These are phyloP conservation scores for Pediacus dermestoides DNA, from an alignment of 2,888 invertebrate species.

Conservation along the genomic window DNA sequence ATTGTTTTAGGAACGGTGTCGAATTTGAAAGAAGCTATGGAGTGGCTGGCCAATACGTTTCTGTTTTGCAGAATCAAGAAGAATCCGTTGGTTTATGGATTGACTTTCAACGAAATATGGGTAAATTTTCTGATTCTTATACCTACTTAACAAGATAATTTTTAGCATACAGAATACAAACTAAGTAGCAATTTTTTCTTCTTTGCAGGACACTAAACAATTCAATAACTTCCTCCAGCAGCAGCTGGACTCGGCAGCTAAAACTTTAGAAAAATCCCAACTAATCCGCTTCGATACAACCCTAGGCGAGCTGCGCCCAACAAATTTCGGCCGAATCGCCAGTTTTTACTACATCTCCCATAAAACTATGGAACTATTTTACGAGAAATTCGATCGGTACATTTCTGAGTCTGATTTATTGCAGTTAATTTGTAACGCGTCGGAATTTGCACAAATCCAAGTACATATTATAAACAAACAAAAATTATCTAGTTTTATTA, in stretches of 20 bases:
- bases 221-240: constrained; percentile 74
- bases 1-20: constrained; percentile 93
- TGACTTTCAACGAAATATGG: constrained; percentile 59
- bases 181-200: constrained; percentile 10
- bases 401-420: constrained; percentile 86
- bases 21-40: constrained; percentile 92
- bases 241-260: constrained; percentile 76
- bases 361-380: constrained; percentile 91
- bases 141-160: constrained; percentile 7
- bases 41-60: constrained; percentile 98
- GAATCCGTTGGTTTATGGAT: constrained; percentile 80
- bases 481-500: constrained; percentile 2
- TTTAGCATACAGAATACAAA: constrained; percentile 6
- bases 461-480: constrained; percentile 22
- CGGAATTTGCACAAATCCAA: constrained; percentile 94
- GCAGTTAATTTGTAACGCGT: constrained; percentile 86
- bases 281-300: constrained; percentile 90
- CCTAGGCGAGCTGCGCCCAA: constrained; percentile 75
- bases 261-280: constrained; percentile 81
- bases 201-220: constrained; percentile 65
- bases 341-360: constrained; percentile 97
- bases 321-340: constrained; percentile 92
- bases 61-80: constrained; percentile 89
- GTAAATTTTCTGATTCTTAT: constrained; percentile 8
- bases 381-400: constrained; percentile 72